phyloP scores from a whole-genome alignment of 2,888 invertebrate species.

The Dascillus cervinus region DNA sequence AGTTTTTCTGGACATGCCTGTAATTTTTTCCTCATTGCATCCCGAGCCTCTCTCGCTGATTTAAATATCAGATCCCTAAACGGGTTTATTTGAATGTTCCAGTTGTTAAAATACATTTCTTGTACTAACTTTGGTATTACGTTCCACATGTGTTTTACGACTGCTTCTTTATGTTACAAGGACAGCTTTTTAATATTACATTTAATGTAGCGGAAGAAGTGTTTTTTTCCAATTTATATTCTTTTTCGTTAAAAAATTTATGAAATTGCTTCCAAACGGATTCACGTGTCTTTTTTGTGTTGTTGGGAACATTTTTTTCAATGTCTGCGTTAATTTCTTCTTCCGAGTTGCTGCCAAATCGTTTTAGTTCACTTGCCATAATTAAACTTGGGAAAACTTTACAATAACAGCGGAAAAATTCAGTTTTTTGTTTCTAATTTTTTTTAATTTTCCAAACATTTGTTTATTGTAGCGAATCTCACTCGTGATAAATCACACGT shows the following conservation, averaged over 20 bases:
- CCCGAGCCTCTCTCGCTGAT: constrained; percentile 2
- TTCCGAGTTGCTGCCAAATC: too few species aligned
- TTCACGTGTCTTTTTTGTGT: too few species aligned
- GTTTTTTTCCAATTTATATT: constrained; percentile 3
- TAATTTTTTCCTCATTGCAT: constrained; percentile 1
- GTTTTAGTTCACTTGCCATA: too few species aligned
- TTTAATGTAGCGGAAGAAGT: constrained; percentile 1
- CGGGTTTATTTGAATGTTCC: background rate
- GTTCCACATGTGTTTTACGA: too few species aligned
- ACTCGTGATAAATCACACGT: too few species aligned
- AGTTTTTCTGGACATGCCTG: too few species aligned
- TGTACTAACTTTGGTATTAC: constrained; percentile 9
- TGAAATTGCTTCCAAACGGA: too few species aligned
- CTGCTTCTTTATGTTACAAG: constrained; percentile 2
- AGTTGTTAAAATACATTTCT: constrained; percentile 7
- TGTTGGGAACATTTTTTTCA: constrained; percentile 1
- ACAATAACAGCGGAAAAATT: background rate
- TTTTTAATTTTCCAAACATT: too few species aligned
- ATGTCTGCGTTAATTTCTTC: constrained; percentile 3
- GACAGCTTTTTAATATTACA: constrained; percentile 1
- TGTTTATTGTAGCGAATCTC: too few species aligned
- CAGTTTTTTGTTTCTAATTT: constrained; percentile 1
- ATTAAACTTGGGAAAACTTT: too few species aligned
- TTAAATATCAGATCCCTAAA: constrained; percentile 1
- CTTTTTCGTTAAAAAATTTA: constrained; percentile 1